Base-by-base conservation (phyloP, 2,888 invertebrate genomes). In the Polylopha cassiicola region DNA sequence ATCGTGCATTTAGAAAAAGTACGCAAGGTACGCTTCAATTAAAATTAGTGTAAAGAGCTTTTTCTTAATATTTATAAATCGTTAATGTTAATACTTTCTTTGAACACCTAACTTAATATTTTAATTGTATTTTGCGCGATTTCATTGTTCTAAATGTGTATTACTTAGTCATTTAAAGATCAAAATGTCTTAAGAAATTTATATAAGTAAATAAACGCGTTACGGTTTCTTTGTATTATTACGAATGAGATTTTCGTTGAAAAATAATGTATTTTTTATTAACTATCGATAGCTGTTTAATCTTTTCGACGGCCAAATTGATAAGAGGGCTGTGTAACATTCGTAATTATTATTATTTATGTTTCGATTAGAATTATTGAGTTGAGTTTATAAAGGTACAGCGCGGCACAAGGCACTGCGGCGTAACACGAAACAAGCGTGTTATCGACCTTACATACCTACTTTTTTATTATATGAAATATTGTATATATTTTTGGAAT, bases 301-400 rank as follows among this genome's bases (percentile, higher is more conserved):
- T 18, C 38, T 24, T 16, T 37, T 38, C 38, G 33, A 57, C 67
- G 44, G 74, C 72, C 70, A 65, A 68, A 70, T 65, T 60, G 57
- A 70, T 29, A 60, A 56, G 55, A 68, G 58, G 74, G 76, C 77
- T 77, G 75, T 77, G 75, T 69, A 48, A 47, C 31, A 26, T 17
- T 34, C 26, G n/a, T 26, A 26, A 34, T 26, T 13, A 34, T 27
- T 27, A 39, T 50, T 44, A 54, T 50, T 34, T 33, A 29, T 33
- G 22, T 34, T 29, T 39, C 24, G 6, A 29, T 11, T 38, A 26
- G 10, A 15, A 21, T 38, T 17, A 37, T 15, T 16, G 8, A 10
- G 16, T 20, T n/a, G n/a, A 16, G n/a, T 16, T 28, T 9, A 10
- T 20, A 23, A 27, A 10, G 10, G 18, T 29, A 17, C 18, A 17